Evolutionary conservation across 2,888 invertebrate species (phyloP).

Genomic region (Pocota personata): DNA sequence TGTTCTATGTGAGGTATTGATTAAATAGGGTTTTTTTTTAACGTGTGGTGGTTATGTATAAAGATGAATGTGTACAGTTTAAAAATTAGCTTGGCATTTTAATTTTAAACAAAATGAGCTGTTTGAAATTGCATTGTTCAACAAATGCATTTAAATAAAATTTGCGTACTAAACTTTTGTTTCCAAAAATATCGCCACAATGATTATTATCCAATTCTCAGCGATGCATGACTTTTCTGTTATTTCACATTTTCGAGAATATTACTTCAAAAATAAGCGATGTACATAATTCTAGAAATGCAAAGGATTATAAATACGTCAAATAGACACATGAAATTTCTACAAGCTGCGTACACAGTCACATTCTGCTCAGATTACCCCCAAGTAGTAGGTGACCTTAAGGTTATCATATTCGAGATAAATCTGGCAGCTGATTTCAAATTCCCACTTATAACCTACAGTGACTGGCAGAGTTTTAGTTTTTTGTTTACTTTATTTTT

Average conservation of each 20-base stretch:
- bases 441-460: neutral
- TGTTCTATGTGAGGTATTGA: neutral
- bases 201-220: neutral
- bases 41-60: neutral
- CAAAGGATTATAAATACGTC: neutral
- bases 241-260: neutral
- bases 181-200: neutral
- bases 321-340: neutral
- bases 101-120: neutral
- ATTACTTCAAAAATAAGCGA: neutral
- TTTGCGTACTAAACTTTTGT: neutral
- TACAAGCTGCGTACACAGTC: neutral
- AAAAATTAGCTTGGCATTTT: neutral
- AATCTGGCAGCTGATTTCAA: neutral
- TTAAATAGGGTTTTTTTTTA: conserved; percentile 1
- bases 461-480: neutral
- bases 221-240: neutral
- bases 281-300: neutral
- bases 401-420: conserved; percentile 15
- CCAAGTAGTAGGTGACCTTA: neutral
- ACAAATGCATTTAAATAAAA: neutral
- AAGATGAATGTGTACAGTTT: neutral
- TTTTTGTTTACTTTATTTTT: neutral
- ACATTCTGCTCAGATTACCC: neutral
- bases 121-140: neutral